Evolutionary conservation across 2,888 invertebrate species (phyloP).

Genomic region (Chesias legatella): DNA sequence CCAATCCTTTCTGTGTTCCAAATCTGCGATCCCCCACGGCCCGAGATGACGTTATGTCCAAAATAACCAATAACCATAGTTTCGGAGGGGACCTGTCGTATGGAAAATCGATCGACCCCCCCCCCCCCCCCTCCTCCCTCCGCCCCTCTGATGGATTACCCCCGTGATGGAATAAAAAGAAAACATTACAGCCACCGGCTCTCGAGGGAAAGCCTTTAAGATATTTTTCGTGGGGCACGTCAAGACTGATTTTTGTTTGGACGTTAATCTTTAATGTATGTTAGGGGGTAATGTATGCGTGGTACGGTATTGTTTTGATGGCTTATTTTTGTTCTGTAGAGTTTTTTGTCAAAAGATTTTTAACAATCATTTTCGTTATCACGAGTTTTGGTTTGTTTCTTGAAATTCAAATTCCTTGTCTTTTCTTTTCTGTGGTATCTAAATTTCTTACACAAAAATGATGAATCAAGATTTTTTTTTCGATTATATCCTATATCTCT

Average conservation of each 20-base stretch:
- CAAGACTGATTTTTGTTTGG: conserved; percentile 54
- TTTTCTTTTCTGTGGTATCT: no score
- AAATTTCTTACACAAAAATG: no score
- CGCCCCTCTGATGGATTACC: conserved; percentile 64
- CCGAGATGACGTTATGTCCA: conserved; percentile 53
- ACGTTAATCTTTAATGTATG: conserved; percentile 50
- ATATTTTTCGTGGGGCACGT: conserved; percentile 62
- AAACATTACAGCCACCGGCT: conserved; percentile 65
- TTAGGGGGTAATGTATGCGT: no score
- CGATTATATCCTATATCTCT: no score
- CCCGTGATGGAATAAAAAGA: conserved; percentile 72
- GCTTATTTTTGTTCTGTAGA: conserved; percentile 13
- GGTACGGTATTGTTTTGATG: conserved; percentile 20
- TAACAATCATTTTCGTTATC: no score
- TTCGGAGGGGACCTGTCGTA: conserved; percentile 56
- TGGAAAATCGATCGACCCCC: conserved; percentile 65
- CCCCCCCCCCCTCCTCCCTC: conserved; percentile 19
- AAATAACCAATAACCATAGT: conserved; percentile 77
- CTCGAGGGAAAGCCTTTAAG: conserved; percentile 54
- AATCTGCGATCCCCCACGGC: conserved; percentile 46
- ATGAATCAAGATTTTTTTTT: no score
- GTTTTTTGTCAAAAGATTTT: not conserved
- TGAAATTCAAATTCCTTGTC: no score
- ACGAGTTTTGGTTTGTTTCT: no score
- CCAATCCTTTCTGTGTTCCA: conserved; percentile 32